Base-by-base conservation (phyloP, 2,888 invertebrate genomes). In the Microplitis manilae region DNA sequence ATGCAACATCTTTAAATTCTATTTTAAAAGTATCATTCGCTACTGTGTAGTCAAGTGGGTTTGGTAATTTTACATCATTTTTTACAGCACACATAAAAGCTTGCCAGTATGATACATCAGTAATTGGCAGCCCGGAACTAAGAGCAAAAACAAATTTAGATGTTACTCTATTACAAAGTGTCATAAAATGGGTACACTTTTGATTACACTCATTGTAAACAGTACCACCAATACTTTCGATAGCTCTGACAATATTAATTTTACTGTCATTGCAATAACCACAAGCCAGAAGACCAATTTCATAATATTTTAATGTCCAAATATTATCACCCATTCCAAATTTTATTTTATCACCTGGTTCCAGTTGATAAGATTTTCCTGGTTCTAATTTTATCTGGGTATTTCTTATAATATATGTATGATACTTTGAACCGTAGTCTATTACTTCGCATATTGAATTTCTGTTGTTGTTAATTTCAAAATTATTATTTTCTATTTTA, bases 321-420 rank as follows among this genome's bases (percentile, higher is more conserved):
- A 30, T 30, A 65, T 65, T 65, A 0, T 65, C 13, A 50, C 13
- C 20, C 13, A 6, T 20, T 20, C 65, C 13, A 65, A 65, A 65
- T 4, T 65, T 17, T 20, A 65, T 65, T 65, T 65, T 65, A 30
- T 65, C 65, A 30, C 38, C 38, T 30, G 65, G 65, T 30, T 65
- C 6, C 13, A 65, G 20, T 65, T 20, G 30, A 13, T 30, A 30
- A 65, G 13, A 6, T 30, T 17, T 8, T 13, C 6, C 6, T 30
- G 65, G 65, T 8, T 6, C 13, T 30, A 65, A 65, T 30, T 20
- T 30, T 20, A 65, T 65, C 0, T 17, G 9, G 1, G 8, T 30
- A 13, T 65, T 9, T 30, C 30, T 8, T 5, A 65, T 65, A 6
- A 65, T 9, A 30, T 65, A 30, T 6, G 65, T 65, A 30, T 13